Evolutionary conservation across 92 coral and sea anemone species (phyloP).

Genomic region (Paramuricea clavata): DNA sequence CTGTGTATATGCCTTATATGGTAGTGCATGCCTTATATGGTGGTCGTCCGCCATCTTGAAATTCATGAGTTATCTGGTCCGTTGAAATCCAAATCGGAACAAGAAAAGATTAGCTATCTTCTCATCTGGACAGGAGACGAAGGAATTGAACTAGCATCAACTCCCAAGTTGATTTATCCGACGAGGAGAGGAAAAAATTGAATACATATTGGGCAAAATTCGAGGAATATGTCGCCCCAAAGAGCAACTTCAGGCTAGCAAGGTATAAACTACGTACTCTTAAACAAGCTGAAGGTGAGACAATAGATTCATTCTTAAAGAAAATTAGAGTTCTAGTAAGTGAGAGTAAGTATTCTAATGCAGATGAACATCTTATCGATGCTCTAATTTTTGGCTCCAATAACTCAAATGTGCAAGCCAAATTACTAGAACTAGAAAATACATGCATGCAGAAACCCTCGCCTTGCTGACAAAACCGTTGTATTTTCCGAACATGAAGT

Average conservation of each 20-base stretch:
- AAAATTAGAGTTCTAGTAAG: slow-evolving; percentile 24
- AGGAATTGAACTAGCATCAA: slow-evolving; percentile 71
- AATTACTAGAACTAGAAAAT: too few relatives aligned
- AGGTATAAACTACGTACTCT: slow-evolving; percentile 25
- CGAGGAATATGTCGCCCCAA: slow-evolving; percentile 57
- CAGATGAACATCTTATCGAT: too few relatives aligned
- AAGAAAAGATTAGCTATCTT: slow-evolving; percentile 13
- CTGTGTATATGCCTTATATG: too few relatives aligned
- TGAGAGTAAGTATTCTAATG: too few relatives aligned
- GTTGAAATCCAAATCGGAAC: not conserved
- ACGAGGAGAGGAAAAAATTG: slow-evolving; percentile 54
- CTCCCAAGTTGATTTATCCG: slow-evolving; percentile 68
- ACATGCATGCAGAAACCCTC: too few relatives aligned
- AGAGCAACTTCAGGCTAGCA: slow-evolving; percentile 70
- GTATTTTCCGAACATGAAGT: too few relatives aligned
- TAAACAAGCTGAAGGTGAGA: slow-evolving; percentile 43
- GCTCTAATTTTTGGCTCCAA: too few relatives aligned
- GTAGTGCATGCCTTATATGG: too few relatives aligned
- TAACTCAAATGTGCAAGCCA: too few relatives aligned
- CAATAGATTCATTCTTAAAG: slow-evolving; percentile 29
- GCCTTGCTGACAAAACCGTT: too few relatives aligned
- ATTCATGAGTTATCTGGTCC: slow-evolving; percentile 18
- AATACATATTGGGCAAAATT: slow-evolving; percentile 67
- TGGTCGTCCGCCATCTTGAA: too few relatives aligned
- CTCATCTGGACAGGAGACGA: slow-evolving; percentile 71